These are phyloP conservation scores for Aphidoletes aphidimyza DNA, from an alignment of 2,888 invertebrate species.

Conservation along the genomic window DNA sequence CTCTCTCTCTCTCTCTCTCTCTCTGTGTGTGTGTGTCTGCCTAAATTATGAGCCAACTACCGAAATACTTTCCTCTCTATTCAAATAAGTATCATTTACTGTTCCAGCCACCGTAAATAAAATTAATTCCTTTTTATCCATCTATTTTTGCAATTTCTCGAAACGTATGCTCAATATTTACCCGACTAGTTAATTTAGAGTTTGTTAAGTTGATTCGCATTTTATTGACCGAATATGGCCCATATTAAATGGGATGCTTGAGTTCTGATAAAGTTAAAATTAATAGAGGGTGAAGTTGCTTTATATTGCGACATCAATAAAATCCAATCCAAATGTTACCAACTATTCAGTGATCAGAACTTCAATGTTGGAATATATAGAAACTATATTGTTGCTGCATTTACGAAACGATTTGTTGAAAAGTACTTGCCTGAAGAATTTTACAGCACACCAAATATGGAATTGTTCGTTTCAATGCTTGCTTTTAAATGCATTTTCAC, in stretches of 20 bases:
- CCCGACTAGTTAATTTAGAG: background rate
- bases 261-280: background rate
- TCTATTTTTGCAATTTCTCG: conserved; percentile 16
- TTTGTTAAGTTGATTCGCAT: background rate
- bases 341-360: too few relatives aligned
- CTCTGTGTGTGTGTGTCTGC: too few relatives aligned
- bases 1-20: too few relatives aligned
- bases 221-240: conserved; percentile 20
- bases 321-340: too few relatives aligned
- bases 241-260: background rate
- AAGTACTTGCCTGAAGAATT: too few relatives aligned
- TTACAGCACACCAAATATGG: too few relatives aligned
- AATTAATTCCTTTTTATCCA: conserved; percentile 42
- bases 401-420: too few relatives aligned
- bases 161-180: background rate
- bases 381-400: too few relatives aligned
- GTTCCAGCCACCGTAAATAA: background rate
- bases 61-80: background rate
- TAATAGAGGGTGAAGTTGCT: background rate
- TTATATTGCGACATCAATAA: background rate
- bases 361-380: too few relatives aligned
- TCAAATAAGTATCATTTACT: conserved; percentile 42
- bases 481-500: too few relatives aligned
- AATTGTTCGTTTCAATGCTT: too few relatives aligned
- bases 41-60: too few relatives aligned